phyloP scores from a whole-genome alignment of 2,113 vertebrate genomes.

The Zosterops pallidus region DNA sequence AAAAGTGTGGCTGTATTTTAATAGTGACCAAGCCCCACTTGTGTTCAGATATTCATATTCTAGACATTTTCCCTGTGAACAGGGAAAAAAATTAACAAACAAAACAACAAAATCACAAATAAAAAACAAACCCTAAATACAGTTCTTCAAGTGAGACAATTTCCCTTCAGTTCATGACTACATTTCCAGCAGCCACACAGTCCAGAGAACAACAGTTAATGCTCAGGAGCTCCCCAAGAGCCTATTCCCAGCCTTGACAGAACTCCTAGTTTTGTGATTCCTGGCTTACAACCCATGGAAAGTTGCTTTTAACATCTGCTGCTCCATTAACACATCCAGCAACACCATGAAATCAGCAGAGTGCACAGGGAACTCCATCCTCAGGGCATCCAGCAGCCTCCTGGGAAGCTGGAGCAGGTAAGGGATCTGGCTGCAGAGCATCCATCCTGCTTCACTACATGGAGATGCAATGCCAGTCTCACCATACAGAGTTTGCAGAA shows the following conservation, averaged over 20 bases:
- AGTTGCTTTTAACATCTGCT: neutral
- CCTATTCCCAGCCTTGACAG: neutral
- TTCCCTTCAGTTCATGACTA: neutral
- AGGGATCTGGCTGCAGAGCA: neutral
- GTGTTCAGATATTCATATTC: neutral
- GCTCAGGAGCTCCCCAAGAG: neutral
- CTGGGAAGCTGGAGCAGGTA: neutral
- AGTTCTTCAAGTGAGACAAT: neutral
- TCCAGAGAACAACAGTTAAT: neutral
- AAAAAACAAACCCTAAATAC: neutral
- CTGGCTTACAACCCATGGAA: neutral
- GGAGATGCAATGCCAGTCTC: neutral
- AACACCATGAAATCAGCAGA: neutral
- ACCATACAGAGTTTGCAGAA: neutral
- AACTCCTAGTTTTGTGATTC: neutral
- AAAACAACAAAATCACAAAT: neutral
- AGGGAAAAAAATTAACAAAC: neutral
- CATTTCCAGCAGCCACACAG: neutral
- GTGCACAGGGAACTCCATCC: neutral
- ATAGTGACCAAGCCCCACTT: neutral
- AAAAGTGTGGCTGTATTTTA: neutral
- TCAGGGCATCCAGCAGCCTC: neutral
- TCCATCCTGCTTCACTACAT: neutral
- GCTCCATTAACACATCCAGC: neutral
- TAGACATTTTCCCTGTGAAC: neutral